Evolutionary conservation across 2,888 invertebrate species (phyloP).

Genomic region (Pseudanteris insignis): DNA sequence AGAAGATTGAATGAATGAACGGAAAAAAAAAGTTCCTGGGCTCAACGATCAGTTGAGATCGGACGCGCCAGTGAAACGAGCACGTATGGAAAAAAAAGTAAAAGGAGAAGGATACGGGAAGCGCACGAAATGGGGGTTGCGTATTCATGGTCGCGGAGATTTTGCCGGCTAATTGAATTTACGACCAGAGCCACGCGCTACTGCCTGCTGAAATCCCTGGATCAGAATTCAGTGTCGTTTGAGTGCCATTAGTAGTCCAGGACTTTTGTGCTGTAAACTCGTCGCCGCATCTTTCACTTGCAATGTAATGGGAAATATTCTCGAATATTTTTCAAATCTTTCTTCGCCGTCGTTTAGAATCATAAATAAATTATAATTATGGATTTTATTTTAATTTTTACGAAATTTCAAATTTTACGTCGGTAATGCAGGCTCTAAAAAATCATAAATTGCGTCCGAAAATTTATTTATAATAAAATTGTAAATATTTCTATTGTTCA

Average conservation of each 20-base stretch:
- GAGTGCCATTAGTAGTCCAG: slow-evolving; percentile 56
- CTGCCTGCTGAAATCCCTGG: slow-evolving; percentile 53
- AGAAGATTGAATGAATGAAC: slow-evolving; percentile 25
- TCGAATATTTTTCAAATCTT: no score
- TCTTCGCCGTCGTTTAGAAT: no score
- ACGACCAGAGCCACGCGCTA: slow-evolving; percentile 52
- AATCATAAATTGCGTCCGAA: no score
- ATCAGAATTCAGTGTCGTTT: slow-evolving; percentile 57
- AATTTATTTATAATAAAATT: no score
- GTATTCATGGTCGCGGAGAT: slow-evolving; percentile 52
- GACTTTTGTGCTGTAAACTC: slow-evolving; percentile 42
- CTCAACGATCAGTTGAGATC: no score
- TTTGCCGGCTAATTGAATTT: slow-evolving; percentile 63
- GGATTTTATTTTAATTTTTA: no score
- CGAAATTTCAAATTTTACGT: no score
- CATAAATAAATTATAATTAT: no score
- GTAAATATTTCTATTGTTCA: no score
- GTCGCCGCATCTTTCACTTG: slow-evolving; percentile 13
- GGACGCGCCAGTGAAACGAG: slow-evolving; percentile 19
- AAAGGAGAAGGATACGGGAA: slow-evolving; percentile 31
- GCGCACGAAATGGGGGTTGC: slow-evolving; percentile 35
- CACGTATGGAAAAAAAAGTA: slow-evolving; percentile 1
- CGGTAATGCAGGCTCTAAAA: no score
- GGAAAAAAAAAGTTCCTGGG: slow-evolving; percentile 12
- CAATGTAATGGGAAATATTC: no score